Base-by-base conservation (phyloP, 2,797 vertebrate species). In the Holocentrus rufus region DNA sequence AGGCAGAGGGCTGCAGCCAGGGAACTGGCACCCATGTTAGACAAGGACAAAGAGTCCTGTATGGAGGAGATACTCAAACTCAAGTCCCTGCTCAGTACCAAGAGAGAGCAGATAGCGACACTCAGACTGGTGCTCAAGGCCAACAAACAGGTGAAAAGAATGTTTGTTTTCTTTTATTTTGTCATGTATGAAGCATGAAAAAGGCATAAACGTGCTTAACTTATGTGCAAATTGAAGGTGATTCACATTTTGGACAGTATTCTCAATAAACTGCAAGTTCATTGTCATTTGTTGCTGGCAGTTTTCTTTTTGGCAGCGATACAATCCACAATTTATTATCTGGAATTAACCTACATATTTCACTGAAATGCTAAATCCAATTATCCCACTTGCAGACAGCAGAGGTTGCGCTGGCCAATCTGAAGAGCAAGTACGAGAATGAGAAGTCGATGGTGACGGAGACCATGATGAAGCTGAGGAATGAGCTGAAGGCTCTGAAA, bases 371-470 rank as follows among this genome's bases (percentile, higher is more conserved):
- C 50, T 58, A 0, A 27, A 55, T 9, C 3, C 4, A 22, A 58
- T 60, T 59, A 2, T n/a, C 54, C n/a, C 25, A 34, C 36, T 61
- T 80, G 52, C 74, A 99, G 98, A 97, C 98, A 36, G 98, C 98
- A 55, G 98, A 99, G 90, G 95, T 92, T 78, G 97, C 97, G 0
- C 90, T 99, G 77, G 96, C 97, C 30, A 99, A 99, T 89, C 88
- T 99, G 92, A 99, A 99, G 93, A 99, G 98, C 90, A 99, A 99
- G 80, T 99, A 99, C 0, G 98, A 99, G 91, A 99, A 98, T 22
- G 98, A 99, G 86, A 99, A 99, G 83, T 83, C 94, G 0, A 99
- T 98, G 95, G 98, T 99, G 91, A 99, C 97, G 0, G 98, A 99
- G 89, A 98, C 98, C 1, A 99, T 99, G 98, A 99, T 95, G 85